Base-by-base conservation (phyloP, 2,797 vertebrate species). In the Ciconia nigra region DNA sequence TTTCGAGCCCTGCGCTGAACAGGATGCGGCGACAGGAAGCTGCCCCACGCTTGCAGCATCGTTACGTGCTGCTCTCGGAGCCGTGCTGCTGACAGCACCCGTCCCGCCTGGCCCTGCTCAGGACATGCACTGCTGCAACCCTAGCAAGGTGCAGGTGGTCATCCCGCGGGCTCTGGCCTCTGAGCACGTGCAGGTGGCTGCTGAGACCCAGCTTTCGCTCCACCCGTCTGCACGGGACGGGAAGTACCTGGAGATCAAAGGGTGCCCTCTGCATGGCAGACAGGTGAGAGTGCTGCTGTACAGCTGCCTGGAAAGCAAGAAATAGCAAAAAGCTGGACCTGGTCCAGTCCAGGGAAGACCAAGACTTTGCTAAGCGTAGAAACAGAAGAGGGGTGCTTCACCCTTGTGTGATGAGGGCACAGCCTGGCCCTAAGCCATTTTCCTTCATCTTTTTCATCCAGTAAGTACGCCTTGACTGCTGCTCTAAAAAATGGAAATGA, bases 41-140 rank as follows among this genome's bases (percentile, higher is more conserved):
- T n/a, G 55, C 29, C 25, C 41, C 25, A 1, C 0, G 2, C 80
- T 33, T 18, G 67, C 79, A 54, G 67, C 61, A 4, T 20, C 9
- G 2, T 25, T 6, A 11, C 2, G 1, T 7, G 0, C 41, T 6
- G 37, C 63, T 52, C 10, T 20, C 39, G 1, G 13, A 28, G 25
- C 54, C 1, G 1, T n/a, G 55, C 21, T 4, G 4, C 44, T 7
- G 51, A 46, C 20, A 18, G 37, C 57, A 35, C 33, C 2, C 0
- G 1, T 31, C 55, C 39, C 0, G 0, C 70, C 89, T 46, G 70
- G 46, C 46, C 46, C 41, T 0, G 2, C 79, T 82, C 35, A 13
- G 66, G 22, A 42, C 7, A 1, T 0, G 4, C 14, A 0, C 4
- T 28, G 26, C 72, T 28, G 46, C 66, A 39, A 10, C 5, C 22